phyloP scores from a whole-genome alignment of 2,888 invertebrate genomes.

The Coelopa pilipes region DNA sequence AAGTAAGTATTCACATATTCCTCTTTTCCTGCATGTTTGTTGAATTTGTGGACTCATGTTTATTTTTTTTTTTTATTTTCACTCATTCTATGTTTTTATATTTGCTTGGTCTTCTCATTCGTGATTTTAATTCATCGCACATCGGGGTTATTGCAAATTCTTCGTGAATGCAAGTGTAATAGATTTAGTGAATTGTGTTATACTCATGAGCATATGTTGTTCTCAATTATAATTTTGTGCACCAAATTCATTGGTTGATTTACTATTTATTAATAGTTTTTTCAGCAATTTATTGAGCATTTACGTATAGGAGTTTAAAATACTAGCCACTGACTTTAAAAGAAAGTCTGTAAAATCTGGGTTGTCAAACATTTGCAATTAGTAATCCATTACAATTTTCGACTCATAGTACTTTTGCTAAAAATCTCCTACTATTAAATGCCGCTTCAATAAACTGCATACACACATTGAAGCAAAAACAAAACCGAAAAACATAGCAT shows the following conservation, averaged over 20 bases:
- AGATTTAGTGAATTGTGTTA: background rate
- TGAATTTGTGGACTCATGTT: conserved; percentile 14
- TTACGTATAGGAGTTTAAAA: too few species aligned
- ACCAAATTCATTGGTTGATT: too few species aligned
- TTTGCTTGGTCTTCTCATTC: background rate
- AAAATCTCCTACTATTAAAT: conserved; percentile 12
- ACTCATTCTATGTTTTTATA: conserved; percentile 21
- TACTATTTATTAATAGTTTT: too few species aligned
- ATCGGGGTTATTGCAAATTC: background rate
- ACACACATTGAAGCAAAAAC: conserved; percentile 10
- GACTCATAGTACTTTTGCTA: background rate
- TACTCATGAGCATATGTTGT: too few species aligned
- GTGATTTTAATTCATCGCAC: background rate
- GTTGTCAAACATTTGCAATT: too few species aligned
- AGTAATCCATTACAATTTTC: background rate
- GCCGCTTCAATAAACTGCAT: conserved; percentile 16
- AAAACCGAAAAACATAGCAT: conserved; percentile 13
- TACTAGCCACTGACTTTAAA: too few species aligned
- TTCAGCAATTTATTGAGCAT: too few species aligned
- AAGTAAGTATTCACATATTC: background rate
- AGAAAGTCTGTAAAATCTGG: too few species aligned
- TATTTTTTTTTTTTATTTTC: conserved; percentile 14
- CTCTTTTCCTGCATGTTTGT: background rate
- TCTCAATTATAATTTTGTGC: too few species aligned
- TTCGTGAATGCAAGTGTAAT: conserved; percentile 13